Conservation (phyloP, 2,797 vertebrate species). For the Hydrophis major region DNA sequence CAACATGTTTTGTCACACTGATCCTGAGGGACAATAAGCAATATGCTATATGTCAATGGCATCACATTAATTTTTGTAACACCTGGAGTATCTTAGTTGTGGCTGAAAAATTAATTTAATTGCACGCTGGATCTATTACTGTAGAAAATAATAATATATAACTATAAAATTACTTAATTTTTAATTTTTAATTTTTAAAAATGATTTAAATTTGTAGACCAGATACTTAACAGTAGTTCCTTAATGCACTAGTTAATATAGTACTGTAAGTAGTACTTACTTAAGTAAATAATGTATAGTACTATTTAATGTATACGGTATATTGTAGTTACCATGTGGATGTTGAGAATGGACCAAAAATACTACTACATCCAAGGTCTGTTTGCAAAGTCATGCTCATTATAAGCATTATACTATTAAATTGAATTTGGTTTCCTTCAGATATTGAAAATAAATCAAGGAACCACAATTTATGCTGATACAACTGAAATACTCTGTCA, state of each 20-base stretch:
- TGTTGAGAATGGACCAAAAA: not conserved
- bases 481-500: not conserved
- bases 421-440: not conserved
- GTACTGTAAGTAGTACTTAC: too few relatives aligned
- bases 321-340: not conserved
- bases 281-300: not conserved
- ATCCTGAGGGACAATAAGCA: constrained; percentile 40
- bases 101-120: constrained; percentile 51
- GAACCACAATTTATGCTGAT: not conserved
- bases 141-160: constrained; percentile 33
- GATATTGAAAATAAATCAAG: not conserved
- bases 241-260: not conserved
- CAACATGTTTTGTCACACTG: constrained; percentile 32
- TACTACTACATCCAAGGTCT: not conserved
- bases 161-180: constrained; percentile 28
- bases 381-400: not conserved
- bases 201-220: constrained; percentile 6
- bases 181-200: constrained; percentile 36
- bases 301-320: not conserved
- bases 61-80: constrained; percentile 53
- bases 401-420: not conserved
- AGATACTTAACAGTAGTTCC: not conserved
- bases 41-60: constrained; percentile 49
- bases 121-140: constrained; percentile 15
- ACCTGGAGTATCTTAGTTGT: constrained; percentile 49